These are phyloP conservation scores for Corvus hawaiiensis DNA, from an alignment of 2,113 vertebrate genomes.

Conservation along the genomic window DNA sequence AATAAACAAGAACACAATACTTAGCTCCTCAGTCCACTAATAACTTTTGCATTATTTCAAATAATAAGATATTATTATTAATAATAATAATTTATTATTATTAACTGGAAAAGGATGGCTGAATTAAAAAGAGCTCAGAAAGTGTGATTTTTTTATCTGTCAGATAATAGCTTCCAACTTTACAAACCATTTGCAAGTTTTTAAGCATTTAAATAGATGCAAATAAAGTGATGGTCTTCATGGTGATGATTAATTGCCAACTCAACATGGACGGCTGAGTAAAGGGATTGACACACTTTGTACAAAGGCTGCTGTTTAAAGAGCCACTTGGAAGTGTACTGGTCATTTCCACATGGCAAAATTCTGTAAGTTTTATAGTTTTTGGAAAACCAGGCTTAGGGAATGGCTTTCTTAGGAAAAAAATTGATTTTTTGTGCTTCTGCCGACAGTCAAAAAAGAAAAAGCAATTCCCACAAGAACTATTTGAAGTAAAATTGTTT, in stretches of 20 bases:
- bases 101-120: not conserved
- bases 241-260: not conserved
- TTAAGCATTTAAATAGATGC: not conserved
- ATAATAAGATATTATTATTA: not conserved
- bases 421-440: not conserved
- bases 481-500: constrained; percentile 13
- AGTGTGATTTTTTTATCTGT: not conserved
- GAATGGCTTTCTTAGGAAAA: not conserved
- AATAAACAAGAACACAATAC: not conserved
- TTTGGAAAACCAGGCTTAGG: not conserved
- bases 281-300: not conserved
- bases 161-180: not conserved
- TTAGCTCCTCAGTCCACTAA: not conserved
- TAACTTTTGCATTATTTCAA: not conserved
- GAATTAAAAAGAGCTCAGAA: not conserved
- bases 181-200: not conserved
- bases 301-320: not conserved
- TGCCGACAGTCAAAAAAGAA: not conserved
- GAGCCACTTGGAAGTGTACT: not conserved
- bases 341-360: not conserved
- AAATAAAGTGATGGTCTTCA: not conserved
- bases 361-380: not conserved
- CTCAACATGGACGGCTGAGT: not conserved
- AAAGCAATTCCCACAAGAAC: not conserved
- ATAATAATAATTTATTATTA: not conserved